Evolutionary conservation across 2,113 vertebrate species (phyloP).

Genomic region (Dendropsophus ebraccatus): DNA sequence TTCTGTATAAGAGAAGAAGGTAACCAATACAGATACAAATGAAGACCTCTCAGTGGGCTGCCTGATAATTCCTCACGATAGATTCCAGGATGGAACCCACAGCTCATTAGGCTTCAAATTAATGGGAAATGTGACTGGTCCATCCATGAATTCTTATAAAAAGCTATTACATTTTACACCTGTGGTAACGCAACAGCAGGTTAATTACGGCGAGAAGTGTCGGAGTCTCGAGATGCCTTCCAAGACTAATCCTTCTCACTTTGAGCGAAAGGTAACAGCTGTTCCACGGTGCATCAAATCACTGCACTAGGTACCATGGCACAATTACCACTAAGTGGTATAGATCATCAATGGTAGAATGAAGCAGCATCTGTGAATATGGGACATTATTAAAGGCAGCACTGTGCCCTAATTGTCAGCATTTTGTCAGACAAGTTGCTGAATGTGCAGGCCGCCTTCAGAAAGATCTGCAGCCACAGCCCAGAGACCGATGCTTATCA

Average conservation of each 20-base stretch:
- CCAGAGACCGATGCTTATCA: neutral
- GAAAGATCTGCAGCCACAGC: neutral
- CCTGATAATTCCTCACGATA: neutral
- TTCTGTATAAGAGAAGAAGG: too few species aligned
- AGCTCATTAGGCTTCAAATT: constrained; percentile 65
- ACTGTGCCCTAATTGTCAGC: constrained; percentile 23
- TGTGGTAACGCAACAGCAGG: constrained; percentile 59
- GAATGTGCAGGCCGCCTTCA: neutral
- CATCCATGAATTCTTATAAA: constrained; percentile 61
- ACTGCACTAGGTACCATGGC: constrained; percentile 54
- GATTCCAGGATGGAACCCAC: constrained; percentile 34
- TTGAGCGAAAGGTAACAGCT: constrained; percentile 62
- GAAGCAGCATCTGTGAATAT: constrained; percentile 42
- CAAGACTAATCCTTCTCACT: constrained; percentile 55
- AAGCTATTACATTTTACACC: constrained; percentile 66
- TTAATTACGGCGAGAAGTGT: constrained; percentile 65
- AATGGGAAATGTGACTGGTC: constrained; percentile 66
- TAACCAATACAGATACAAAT: too few species aligned
- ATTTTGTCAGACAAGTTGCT: constrained; percentile 38
- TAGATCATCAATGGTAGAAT: constrained; percentile 24
- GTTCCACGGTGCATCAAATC: constrained; percentile 53
- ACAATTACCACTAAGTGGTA: constrained; percentile 13
- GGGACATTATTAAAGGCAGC: constrained; percentile 8
- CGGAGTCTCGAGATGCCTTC: constrained; percentile 53
- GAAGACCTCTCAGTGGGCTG: too few species aligned